Conservation (phyloP, 2,113 vertebrate genomes). For the Lepisosteus oculatus region DNA sequence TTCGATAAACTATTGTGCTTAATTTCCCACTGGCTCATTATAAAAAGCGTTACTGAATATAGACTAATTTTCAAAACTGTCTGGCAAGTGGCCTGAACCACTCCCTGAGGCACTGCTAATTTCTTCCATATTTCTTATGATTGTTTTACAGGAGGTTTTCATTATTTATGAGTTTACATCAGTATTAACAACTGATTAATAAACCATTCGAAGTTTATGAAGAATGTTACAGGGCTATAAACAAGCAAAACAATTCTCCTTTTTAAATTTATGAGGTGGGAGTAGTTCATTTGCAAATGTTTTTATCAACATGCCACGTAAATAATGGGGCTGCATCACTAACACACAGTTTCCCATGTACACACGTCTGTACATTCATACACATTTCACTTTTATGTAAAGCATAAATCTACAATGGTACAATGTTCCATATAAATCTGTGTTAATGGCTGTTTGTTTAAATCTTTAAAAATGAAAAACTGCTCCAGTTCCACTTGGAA, state of each 20-base stretch:
- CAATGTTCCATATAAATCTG: no score
- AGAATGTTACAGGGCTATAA: neutral
- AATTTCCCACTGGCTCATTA: constrained; percentile 7
- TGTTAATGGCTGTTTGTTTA: no score
- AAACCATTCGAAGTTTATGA: constrained; percentile 1
- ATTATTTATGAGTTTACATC: constrained; percentile 9
- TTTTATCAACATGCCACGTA: no score
- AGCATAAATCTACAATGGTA: no score
- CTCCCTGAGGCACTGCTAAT: neutral
- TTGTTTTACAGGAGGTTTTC: neutral
- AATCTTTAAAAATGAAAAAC: no score
- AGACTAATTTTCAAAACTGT: constrained; percentile 8
- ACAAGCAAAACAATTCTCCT: neutral
- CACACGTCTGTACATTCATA: no score
- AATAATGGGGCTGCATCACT: no score
- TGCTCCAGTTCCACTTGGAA: no score
- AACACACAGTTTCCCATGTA: no score
- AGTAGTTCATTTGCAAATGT: no score
- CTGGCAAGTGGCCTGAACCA: neutral
- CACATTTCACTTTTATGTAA: no score
- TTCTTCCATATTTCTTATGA: constrained; percentile 5
- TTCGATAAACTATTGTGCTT: constrained; percentile 1
- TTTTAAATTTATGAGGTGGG: no score
- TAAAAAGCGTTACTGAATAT: neutral
- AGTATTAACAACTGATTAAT: constrained; percentile 9